Percentiles rank a stretch among this genome's conserved stretches.
These are phyloP conservation scores for Sebastes matsubarae DNA, from an alignment of 2,797 vertebrate species.

Conservation along the genomic window DNA sequence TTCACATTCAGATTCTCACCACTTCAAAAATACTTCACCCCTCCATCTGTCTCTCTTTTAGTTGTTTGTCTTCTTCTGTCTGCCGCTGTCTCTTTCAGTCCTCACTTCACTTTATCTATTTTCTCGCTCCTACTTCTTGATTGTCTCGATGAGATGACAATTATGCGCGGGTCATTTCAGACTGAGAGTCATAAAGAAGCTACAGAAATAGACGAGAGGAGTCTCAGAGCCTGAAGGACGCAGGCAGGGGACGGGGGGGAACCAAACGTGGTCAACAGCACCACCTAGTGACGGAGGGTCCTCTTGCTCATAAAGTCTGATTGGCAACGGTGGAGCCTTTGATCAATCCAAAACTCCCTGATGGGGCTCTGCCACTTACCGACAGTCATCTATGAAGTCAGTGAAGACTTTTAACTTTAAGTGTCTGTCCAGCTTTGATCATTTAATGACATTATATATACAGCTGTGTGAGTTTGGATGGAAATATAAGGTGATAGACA, in stretches of 20 bases:
- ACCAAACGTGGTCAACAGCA: constrained; percentile 41
- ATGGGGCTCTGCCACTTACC: neutral
- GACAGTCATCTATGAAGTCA: constrained; percentile 11
- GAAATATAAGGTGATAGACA: neutral
- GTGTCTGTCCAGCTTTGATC: constrained; percentile 13
- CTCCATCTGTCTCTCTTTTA: neutral
- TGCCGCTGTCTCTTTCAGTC: constrained; percentile 13
- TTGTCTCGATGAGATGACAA: constrained; percentile 45
- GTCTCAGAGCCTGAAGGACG: constrained; percentile 25
- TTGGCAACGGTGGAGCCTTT: constrained; percentile 2
- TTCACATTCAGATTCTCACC: neutral
- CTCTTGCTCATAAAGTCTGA: neutral
- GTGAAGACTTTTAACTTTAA: neutral
- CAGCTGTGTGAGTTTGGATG: neutral
- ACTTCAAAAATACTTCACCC: constrained; percentile 10
- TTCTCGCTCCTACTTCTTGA: constrained; percentile 23
- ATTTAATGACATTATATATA: neutral
- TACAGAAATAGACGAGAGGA: constrained; percentile 27
- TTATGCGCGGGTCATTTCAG: constrained; percentile 28
- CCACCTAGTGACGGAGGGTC: constrained; percentile 14
- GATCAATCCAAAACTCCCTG: constrained; percentile 12
- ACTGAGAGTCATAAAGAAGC: constrained; percentile 8
- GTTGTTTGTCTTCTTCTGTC: constrained; percentile 15
- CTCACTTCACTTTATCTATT: constrained; percentile 35
- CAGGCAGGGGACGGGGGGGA: neutral